Percentiles rank a stretch among this genome's conserved stretches.
Evolutionary conservation across 2,797 vertebrate species (phyloP).

Genomic region (Peromyscus nudipes): DNA sequence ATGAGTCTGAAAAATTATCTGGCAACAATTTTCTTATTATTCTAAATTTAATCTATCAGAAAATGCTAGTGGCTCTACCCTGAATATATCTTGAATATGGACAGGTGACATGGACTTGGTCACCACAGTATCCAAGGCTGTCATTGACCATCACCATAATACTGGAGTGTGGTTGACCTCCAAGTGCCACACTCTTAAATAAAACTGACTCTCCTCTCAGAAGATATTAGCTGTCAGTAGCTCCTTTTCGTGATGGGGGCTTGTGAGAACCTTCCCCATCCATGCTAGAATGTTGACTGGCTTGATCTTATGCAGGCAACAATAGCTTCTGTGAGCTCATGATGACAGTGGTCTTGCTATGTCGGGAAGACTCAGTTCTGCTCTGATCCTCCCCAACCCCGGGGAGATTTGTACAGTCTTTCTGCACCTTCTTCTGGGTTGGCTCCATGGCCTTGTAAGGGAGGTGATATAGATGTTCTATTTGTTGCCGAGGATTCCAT

Average conservation of each 20-base stretch:
- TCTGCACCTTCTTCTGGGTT: neutral
- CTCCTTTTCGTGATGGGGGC: neutral
- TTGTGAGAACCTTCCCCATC: neutral
- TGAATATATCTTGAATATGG: neutral
- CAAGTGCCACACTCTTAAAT: neutral
- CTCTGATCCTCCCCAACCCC: neutral
- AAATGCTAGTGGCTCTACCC: neutral
- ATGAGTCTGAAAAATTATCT: neutral
- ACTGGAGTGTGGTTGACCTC: neutral
- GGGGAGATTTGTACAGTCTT: neutral
- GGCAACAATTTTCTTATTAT: neutral
- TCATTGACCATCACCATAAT: neutral
- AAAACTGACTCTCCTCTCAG: neutral
- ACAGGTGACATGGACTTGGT: neutral
- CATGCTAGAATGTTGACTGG: neutral
- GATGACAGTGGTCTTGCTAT: neutral
- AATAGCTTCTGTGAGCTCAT: neutral
- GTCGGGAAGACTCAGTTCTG: neutral
- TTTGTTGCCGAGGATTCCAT: neutral
- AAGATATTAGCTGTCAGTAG: neutral
- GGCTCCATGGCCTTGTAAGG: neutral
- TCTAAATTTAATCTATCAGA: neutral
- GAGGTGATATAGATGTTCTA: neutral
- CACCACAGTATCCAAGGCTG: neutral
- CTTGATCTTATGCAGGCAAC: neutral